A percentile compares a stretch with the other conserved stretches of the same genome.
Conservation (phyloP, 2,113 vertebrate genomes). For the Aleadryas rufinucha region DNA sequence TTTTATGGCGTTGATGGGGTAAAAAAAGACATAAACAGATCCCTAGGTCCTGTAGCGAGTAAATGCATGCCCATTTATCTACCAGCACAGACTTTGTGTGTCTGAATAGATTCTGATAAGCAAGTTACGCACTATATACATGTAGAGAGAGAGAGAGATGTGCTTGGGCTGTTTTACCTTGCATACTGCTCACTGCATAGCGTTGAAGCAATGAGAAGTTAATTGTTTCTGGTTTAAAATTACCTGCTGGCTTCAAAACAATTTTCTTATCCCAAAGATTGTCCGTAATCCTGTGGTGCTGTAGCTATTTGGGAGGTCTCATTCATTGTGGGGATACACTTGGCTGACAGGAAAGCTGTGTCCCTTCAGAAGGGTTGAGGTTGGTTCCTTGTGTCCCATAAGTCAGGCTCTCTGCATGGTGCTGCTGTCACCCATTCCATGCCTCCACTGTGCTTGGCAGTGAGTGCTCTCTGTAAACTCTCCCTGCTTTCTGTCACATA, state of each 20-base stretch:
- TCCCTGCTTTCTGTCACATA: neutral
- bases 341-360: neutral
- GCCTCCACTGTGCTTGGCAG: neutral
- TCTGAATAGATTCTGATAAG: neutral
- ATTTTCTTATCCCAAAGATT: neutral
- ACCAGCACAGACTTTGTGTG: neutral
- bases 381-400: neutral
- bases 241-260: neutral
- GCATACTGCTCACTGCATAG: neutral
- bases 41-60: neutral
- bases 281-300: neutral
- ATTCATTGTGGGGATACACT: neutral
- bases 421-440: neutral
- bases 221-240: neutral
- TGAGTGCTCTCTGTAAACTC: neutral
- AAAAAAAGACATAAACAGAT: neutral
- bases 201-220: neutral
- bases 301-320: neutral
- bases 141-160: no score
- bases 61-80: neutral
- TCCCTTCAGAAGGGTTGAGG: neutral
- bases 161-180: neutral
- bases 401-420: neutral
- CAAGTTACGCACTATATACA: neutral
- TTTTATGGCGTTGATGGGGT: neutral